Conservation (phyloP, 92 coral and sea anemone species). For the Blastomussa wellsi region DNA sequence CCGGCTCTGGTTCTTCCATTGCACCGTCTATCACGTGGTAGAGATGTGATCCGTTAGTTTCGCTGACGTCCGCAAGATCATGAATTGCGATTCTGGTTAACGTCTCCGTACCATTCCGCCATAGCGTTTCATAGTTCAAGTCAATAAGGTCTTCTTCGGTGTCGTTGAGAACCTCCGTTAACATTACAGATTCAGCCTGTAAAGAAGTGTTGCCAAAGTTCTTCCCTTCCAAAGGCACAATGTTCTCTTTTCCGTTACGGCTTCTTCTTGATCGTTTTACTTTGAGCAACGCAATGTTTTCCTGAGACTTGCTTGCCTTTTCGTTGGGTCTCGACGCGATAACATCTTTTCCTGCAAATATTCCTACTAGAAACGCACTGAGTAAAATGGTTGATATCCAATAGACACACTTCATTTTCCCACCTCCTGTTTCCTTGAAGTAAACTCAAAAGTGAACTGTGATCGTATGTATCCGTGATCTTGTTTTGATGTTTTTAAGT, state of each 20-base stretch:
- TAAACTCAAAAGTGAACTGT: background rate
- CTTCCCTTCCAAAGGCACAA: background rate
- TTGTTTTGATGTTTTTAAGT: constrained; percentile 32
- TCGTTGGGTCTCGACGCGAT: background rate
- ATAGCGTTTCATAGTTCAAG: constrained; percentile 42
- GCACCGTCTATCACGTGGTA: constrained; percentile 21
- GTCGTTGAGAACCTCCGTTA: background rate
- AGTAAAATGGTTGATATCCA: background rate
- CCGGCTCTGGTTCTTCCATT: constrained; percentile 7
- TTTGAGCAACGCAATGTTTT: background rate
- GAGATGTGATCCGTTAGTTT: background rate
- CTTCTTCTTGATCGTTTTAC: background rate
- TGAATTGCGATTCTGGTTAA: constrained; percentile 8
- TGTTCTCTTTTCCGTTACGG: background rate
- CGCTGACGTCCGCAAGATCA: background rate
- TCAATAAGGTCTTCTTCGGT: constrained; percentile 12
- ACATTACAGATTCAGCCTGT: background rate
- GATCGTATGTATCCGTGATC: constrained; percentile 18
- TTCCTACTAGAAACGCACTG: constrained; percentile 12
- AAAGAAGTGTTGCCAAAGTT: background rate
- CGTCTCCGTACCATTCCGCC: constrained; percentile 39
- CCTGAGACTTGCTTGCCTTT: background rate
- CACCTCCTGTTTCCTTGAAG: background rate
- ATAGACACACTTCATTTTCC: constrained; percentile 4
- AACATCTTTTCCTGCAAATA: background rate